Evolutionary conservation across 2,888 invertebrate genomes (phyloP).

Genomic region (Cerastoderma edule): DNA sequence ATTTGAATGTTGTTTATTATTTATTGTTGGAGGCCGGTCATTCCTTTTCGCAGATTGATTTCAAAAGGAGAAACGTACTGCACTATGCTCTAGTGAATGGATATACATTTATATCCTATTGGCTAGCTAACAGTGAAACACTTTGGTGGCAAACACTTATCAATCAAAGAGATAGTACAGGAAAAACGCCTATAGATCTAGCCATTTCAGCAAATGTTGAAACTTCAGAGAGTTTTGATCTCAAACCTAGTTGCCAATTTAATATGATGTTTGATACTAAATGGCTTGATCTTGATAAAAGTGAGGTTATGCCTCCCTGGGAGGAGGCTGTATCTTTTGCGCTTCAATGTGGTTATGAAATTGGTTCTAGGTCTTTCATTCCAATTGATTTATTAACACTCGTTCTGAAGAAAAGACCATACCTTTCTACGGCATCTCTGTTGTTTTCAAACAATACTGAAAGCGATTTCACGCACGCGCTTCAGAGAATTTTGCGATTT

Average conservation of each 20-base stretch:
- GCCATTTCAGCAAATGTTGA: neutral
- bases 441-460: neutral
- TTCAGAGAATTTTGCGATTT: neutral
- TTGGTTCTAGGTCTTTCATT: neutral
- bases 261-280: neutral
- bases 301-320: neutral
- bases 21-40: neutral
- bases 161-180: neutral
- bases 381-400: neutral
- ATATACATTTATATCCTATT: neutral
- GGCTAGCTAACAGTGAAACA: neutral
- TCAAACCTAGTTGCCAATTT: neutral
- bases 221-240: neutral
- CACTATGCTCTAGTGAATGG: slow-evolving; percentile 16
- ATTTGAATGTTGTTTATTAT: neutral
- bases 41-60: neutral
- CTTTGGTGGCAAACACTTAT: neutral
- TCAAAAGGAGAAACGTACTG: neutral
- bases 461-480: neutral
- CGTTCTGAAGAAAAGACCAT: neutral
- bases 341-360: neutral
- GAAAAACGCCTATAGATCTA: neutral
- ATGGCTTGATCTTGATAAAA: neutral
- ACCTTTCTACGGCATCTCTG: neutral
- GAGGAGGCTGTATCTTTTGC: neutral